phyloP scores from a whole-genome alignment of 2,888 invertebrate species.

The Molanna angustata region DNA sequence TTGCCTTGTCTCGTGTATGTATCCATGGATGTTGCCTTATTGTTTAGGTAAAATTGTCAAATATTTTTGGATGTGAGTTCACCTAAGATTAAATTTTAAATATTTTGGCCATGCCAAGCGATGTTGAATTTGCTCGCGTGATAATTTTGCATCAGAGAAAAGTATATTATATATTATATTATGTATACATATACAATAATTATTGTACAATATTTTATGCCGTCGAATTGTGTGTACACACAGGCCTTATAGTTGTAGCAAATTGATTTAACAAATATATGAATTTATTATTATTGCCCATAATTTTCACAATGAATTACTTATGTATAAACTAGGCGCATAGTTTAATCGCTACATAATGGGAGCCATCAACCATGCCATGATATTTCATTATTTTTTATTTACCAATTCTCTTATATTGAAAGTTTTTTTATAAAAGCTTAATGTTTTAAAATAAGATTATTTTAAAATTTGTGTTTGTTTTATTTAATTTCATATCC shows the following conservation, averaged over 20 bases:
- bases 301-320: slow-evolving; percentile 25
- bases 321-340: slow-evolving; percentile 25
- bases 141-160: slow-evolving; percentile 29
- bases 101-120: slow-evolving; percentile 17
- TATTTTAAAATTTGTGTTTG: slow-evolving; percentile 22
- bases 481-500: slow-evolving; percentile 1
- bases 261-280: slow-evolving; percentile 21
- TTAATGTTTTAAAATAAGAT: slow-evolving; percentile 30
- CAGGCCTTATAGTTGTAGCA: slow-evolving; percentile 30
- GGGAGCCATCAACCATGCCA: slow-evolving; percentile 31
- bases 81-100: slow-evolving; percentile 7
- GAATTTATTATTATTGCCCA: slow-evolving; percentile 21
- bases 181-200: no score
- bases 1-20: slow-evolving; percentile 30
- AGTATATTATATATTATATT: no score
- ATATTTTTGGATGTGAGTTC: slow-evolving; percentile 22
- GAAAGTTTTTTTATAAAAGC: slow-evolving; percentile 32
- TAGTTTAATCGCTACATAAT: slow-evolving; percentile 27
- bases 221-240: slow-evolving; percentile 27
- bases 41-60: slow-evolving; percentile 28
- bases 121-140: slow-evolving; percentile 29
- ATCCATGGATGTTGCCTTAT: slow-evolving; percentile 29
- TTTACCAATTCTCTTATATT: slow-evolving; percentile 29
- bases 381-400: slow-evolving; percentile 30
- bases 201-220: slow-evolving; percentile 26